Evolutionary conservation across 2,113 vertebrate species (phyloP).

Genomic region (Megalops atlanticus): DNA sequence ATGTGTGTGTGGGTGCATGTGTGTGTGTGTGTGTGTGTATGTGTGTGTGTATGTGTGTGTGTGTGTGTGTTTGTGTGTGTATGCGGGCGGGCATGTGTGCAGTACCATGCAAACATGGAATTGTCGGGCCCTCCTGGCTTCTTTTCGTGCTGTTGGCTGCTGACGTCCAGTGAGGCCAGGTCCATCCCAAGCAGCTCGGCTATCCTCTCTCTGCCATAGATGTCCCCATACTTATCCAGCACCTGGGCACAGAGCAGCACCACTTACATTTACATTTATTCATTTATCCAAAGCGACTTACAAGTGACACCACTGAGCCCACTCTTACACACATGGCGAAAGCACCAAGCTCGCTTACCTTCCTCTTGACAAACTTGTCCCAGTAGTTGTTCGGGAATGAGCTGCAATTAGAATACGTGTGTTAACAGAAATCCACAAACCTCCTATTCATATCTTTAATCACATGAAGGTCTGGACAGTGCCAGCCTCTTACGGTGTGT

Average conservation of each 20-base stretch:
- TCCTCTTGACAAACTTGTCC: constrained; percentile 94
- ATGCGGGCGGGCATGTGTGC: background rate
- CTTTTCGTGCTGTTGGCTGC: constrained; percentile 80
- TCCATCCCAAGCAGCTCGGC: constrained; percentile 90
- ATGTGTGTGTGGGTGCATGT: background rate
- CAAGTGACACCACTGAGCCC: background rate
- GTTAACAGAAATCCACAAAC: background rate
- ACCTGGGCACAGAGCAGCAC: constrained; percentile 66
- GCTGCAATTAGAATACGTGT: constrained; percentile 57
- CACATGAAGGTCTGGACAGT: background rate
- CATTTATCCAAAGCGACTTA: background rate
- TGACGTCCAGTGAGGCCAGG: constrained; percentile 84
- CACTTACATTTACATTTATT: too few species aligned
- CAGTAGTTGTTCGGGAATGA: constrained; percentile 93
- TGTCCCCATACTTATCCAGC: constrained; percentile 89
- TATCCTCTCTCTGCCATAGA: constrained; percentile 87
- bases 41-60: background rate
- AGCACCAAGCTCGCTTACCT: constrained; percentile 67
- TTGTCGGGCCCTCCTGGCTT: constrained; percentile 79
- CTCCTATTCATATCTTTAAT: background rate
- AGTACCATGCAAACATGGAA: constrained; percentile 80
- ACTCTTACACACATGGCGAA: too few species aligned
- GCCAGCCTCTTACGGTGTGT: constrained; percentile 77
- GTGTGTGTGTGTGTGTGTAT: too few species aligned
- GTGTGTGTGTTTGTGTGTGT: background rate